These are phyloP conservation scores for Scaeva pyrastri DNA, from an alignment of 2,888 invertebrate genomes.

Conservation along the genomic window DNA sequence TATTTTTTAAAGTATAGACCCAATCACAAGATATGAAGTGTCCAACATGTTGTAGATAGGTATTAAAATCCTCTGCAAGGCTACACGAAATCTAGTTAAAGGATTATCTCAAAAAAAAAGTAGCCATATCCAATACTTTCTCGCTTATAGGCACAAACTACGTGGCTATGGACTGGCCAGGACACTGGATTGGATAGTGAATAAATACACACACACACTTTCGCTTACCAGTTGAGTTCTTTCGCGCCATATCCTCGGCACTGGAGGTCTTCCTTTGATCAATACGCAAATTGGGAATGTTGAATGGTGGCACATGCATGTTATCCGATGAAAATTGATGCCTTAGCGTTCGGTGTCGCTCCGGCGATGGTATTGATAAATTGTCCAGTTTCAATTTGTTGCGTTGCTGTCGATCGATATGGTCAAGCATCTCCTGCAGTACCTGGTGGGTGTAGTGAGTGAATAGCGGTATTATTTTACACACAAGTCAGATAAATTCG, in stretches of 20 bases:
- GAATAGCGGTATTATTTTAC: slow-evolving; percentile 28
- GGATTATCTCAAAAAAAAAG: not conserved
- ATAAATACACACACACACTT: slow-evolving; percentile 60
- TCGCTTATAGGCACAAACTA: not conserved
- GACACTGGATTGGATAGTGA: too few relatives aligned
- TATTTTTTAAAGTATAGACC: not conserved
- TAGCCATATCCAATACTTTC: not conserved
- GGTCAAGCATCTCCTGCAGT: slow-evolving; percentile 96
- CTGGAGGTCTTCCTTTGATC: slow-evolving; percentile 95
- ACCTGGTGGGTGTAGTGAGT: slow-evolving; percentile 84
- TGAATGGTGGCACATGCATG: slow-evolving; percentile 92
- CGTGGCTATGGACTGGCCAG: too few relatives aligned
- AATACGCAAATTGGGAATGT: slow-evolving; percentile 94
- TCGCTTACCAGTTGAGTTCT: slow-evolving; percentile 90
- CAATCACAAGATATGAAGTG: not conserved
- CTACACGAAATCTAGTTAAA: slow-evolving; percentile 27
- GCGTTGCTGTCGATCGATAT: slow-evolving; percentile 94
- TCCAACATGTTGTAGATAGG: slow-evolving; percentile 28
- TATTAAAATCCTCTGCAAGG: slow-evolving; percentile 33
- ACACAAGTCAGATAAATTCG: slow-evolving; percentile 18
- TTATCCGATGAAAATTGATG: slow-evolving; percentile 95
- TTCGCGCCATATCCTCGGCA: slow-evolving; percentile 95
- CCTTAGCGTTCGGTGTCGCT: slow-evolving; percentile 89
- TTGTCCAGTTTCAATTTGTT: slow-evolving; percentile 95
- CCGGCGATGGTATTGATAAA: slow-evolving; percentile 90